phyloP scores from a whole-genome alignment of 2,888 invertebrate species.

The Globia sparganii region DNA sequence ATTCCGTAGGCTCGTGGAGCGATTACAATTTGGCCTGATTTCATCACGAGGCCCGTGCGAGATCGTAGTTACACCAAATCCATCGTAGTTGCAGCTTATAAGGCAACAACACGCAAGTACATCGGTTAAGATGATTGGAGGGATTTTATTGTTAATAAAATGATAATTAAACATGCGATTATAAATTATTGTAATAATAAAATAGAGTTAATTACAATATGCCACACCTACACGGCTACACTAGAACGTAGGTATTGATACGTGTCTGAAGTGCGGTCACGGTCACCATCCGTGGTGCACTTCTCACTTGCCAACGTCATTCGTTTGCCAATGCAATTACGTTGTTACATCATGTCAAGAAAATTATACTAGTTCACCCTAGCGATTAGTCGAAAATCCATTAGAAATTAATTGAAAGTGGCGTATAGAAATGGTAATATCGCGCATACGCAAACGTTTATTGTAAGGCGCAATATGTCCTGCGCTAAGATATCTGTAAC shows the following conservation, averaged over 20 bases:
- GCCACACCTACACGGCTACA: slow-evolving; percentile 28
- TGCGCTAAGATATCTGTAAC: background rate
- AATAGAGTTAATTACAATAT: slow-evolving; percentile 22
- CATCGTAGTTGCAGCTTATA: slow-evolving; percentile 20
- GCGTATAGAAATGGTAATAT: slow-evolving; percentile 30
- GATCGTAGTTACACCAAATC: slow-evolving; percentile 62
- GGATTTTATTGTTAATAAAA: slow-evolving; percentile 11
- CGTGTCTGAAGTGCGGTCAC: slow-evolving; percentile 63
- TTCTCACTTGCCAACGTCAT: slow-evolving; percentile 59
- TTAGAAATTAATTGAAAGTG: slow-evolving; percentile 38
- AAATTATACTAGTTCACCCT: slow-evolving; percentile 37
- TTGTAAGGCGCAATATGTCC: background rate
- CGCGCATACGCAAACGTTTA: slow-evolving; percentile 12
- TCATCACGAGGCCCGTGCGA: slow-evolving; percentile 75
- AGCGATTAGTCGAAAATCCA: slow-evolving; percentile 40
- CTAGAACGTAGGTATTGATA: slow-evolving; percentile 37
- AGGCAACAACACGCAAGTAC: slow-evolving; percentile 16
- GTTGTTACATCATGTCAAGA: slow-evolving; percentile 56
- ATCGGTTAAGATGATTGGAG: slow-evolving; percentile 11
- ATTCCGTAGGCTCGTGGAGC: slow-evolving; percentile 83
- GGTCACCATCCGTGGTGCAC: slow-evolving; percentile 63
- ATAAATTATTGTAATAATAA: slow-evolving; percentile 9
- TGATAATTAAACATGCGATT: slow-evolving; percentile 2
- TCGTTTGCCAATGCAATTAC: slow-evolving; percentile 59
- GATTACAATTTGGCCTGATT: slow-evolving; percentile 85